Evolutionary conservation across 2,888 invertebrate species (phyloP).

Genomic region (Drosophila niveifrons): DNA sequence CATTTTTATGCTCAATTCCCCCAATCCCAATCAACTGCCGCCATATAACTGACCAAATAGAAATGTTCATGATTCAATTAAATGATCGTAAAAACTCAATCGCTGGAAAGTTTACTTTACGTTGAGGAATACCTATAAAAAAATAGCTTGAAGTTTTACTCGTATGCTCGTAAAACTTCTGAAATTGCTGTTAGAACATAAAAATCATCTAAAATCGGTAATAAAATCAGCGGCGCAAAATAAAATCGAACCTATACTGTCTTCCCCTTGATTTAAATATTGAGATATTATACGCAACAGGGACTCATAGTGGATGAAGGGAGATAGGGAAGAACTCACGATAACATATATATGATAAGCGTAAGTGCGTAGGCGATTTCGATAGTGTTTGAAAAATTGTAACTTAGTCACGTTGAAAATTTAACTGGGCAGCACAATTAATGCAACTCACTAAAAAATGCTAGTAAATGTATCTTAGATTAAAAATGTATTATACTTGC

Average conservation of each 20-base stretch:
- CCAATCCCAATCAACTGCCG: conserved; percentile 60
- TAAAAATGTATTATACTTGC: too few relatives aligned
- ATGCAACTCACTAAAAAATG: background rate
- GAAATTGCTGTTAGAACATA: conserved; percentile 78
- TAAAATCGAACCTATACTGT: conserved; percentile 39
- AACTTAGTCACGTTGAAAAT: too few relatives aligned
- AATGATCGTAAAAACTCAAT: conserved; percentile 72
- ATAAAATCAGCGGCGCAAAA: conserved; percentile 68
- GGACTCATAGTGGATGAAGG: background rate
- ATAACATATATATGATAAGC: conserved; percentile 15
- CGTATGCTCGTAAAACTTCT: conserved; percentile 62
- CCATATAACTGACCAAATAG: conserved; percentile 48
- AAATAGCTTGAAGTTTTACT: conserved; percentile 35
- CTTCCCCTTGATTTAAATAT: conserved; percentile 24
- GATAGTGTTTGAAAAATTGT: too few relatives aligned
- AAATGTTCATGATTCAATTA: conserved; percentile 79
- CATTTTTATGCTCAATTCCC: conserved; percentile 47
- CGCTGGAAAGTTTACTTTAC: conserved; percentile 30
- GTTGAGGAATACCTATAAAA: background rate
- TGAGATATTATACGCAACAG: conserved; percentile 22
- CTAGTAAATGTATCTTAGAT: background rate
- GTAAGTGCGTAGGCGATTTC: conserved; percentile 42
- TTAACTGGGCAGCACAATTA: background rate
- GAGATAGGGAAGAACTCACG: conserved; percentile 2
- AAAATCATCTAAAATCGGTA: conserved; percentile 77